A percentile compares a stretch with the other conserved stretches of the same genome.
Evolutionary conservation across 1,140 invertebrate species (phyloP).

Genomic region (Aphaenogaster rudis): DNA sequence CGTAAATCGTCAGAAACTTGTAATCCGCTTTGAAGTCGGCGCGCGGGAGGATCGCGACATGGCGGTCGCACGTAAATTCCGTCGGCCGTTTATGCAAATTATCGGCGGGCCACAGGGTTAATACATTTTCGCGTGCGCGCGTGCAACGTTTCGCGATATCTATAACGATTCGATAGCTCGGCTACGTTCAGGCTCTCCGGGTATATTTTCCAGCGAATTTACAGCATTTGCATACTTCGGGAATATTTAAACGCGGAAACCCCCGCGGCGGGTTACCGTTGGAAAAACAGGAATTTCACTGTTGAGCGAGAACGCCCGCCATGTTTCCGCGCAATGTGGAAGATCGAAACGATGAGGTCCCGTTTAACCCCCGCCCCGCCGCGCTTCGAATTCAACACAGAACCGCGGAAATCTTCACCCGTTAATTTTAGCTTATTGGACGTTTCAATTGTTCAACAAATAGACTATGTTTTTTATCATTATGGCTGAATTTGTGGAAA

Average conservation of each 20-base stretch:
- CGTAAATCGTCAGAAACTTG: conserved; percentile 74
- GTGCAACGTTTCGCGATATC: conserved; percentile 46
- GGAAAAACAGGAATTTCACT: conserved; percentile 64
- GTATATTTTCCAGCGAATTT: conserved; percentile 69
- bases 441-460: neutral
- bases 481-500: too few species aligned
- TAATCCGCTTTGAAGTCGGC: conserved; percentile 75
- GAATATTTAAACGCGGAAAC: conserved; percentile 65
- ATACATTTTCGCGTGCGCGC: conserved; percentile 72
- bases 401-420: neutral
- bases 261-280: conserved; percentile 59
- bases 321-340: conserved; percentile 63
- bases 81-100: conserved; percentile 75
- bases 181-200: conserved; percentile 9
- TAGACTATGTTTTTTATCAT: neutral
- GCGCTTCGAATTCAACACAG: conserved; percentile 14
- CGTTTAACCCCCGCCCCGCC: conserved; percentile 12
- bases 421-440: conserved; percentile 7
- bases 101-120: conserved; percentile 71
- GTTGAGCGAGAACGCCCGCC: conserved; percentile 59
- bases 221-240: conserved; percentile 66
- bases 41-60: conserved; percentile 56
- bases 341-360: conserved; percentile 60
- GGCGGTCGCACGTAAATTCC: conserved; percentile 68
- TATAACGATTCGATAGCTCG: conserved; percentile 39